Conservation (phyloP, 1,140 invertebrate species). For the Ridgeia piscesae region DNA sequence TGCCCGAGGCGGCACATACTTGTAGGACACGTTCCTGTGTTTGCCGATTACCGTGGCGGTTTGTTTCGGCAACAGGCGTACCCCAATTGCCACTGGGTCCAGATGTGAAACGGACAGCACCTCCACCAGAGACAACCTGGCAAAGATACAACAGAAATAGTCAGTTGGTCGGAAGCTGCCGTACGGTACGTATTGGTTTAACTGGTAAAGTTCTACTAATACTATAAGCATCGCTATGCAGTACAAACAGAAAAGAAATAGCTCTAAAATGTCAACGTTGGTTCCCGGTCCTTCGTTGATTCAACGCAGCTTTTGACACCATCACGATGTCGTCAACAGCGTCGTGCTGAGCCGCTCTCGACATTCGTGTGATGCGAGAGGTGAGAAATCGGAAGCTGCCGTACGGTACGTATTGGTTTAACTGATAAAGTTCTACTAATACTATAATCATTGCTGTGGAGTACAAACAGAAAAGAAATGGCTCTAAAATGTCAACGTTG, state of each 20-base stretch:
- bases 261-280: background rate
- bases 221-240: background rate
- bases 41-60: background rate
- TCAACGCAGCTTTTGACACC: background rate
- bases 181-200: background rate
- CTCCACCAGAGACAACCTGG: background rate
- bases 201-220: too few relatives aligned
- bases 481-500: background rate
- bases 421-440: too few relatives aligned
- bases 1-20: background rate
- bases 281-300: background rate
- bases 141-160: background rate
- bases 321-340: background rate
- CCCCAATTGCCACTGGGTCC: background rate
- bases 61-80: background rate
- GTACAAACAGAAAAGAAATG: background rate
- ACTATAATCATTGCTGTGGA: background rate
- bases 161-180: background rate
- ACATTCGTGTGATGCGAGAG: too few relatives aligned
- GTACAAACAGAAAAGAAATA: background rate
- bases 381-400: too few relatives aligned
- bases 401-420: background rate
- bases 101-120: background rate
- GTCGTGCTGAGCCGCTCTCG: too few relatives aligned
- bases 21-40: background rate